Evolutionary conservation across 2,888 invertebrate genomes (phyloP).

Genomic region (Uropetala carovei): DNA sequence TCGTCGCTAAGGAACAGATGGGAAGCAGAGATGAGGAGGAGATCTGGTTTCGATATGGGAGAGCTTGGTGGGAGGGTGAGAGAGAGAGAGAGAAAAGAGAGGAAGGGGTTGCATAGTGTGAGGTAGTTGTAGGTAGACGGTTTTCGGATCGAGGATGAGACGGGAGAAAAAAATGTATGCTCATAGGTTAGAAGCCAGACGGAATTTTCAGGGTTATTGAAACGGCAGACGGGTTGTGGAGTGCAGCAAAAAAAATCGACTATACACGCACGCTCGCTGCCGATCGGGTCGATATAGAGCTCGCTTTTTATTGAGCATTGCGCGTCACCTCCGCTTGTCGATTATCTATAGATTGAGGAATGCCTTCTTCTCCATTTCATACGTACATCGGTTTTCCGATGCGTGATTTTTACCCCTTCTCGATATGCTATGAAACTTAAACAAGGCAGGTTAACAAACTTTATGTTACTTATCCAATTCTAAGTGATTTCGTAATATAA

Average conservation of each 20-base stretch:
- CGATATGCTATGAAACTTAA: background rate
- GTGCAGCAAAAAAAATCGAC: background rate
- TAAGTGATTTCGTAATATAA: background rate
- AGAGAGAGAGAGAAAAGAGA: background rate
- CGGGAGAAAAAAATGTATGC: background rate
- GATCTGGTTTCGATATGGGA: conserved; percentile 61
- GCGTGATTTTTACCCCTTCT: background rate
- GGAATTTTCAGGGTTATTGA: background rate
- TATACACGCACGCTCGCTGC: background rate
- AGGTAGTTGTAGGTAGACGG: background rate
- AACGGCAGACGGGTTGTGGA: conserved; percentile 23
- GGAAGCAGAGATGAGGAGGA: conserved; percentile 47
- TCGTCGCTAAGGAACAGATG: conserved; percentile 42
- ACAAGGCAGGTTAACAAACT: too few species aligned
- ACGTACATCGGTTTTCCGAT: background rate
- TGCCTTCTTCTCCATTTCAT: background rate
- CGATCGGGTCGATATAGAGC: background rate
- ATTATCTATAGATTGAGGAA: background rate
- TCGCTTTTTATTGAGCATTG: background rate
- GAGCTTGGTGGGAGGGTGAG: background rate
- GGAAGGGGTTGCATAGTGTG: background rate
- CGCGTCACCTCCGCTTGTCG: background rate
- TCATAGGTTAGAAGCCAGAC: conserved; percentile 17
- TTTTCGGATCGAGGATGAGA: background rate
- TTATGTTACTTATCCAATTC: background rate